These are phyloP conservation scores for Pentalonia nigronervosa DNA, from an alignment of 1,140 invertebrate species.

Conservation along the genomic window DNA sequence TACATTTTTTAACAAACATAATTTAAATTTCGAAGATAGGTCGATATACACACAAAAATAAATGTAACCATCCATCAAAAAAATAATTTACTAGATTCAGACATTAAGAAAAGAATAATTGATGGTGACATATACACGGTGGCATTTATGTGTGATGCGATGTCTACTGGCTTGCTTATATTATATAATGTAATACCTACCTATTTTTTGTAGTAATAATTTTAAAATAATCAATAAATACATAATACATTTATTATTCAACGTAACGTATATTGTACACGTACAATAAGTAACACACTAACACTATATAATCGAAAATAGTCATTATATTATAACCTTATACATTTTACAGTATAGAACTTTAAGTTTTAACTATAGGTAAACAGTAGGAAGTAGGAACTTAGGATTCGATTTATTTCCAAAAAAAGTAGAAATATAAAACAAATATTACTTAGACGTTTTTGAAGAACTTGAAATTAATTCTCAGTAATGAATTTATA, in stretches of 20 bases:
- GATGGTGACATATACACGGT: neutral
- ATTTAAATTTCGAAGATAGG: too few species aligned
- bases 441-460: neutral
- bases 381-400: neutral
- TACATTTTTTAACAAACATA: too few species aligned
- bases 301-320: neutral
- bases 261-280: neutral
- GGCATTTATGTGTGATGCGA: neutral
- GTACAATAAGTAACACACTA: neutral
- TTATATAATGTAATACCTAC: neutral
- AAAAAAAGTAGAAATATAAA: neutral
- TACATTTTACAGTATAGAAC: neutral
- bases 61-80: neutral
- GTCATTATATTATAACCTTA: neutral
- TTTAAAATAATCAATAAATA: constrained; percentile 13
- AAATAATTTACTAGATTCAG: neutral
- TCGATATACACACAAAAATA: too few species aligned
- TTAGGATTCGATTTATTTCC: neutral
- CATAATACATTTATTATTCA: neutral
- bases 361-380: neutral
- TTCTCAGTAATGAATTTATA: neutral
- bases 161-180: neutral
- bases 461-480: neutral
- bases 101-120: neutral
- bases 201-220: neutral